phyloP scores from a whole-genome alignment of 2,888 invertebrate genomes.

The Phengaris arion region DNA sequence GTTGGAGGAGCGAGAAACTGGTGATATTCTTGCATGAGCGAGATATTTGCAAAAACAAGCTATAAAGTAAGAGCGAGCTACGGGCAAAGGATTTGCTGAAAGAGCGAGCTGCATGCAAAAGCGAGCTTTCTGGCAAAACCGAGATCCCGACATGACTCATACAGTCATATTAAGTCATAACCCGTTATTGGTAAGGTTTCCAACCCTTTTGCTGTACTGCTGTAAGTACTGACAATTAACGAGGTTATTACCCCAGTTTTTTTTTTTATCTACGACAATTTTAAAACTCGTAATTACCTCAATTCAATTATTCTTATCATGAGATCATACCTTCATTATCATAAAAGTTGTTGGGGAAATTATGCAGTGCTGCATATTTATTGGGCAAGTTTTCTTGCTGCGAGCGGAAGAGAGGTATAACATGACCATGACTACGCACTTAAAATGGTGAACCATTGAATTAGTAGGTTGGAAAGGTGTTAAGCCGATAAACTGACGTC shows the following conservation, averaged over 20 bases:
- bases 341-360: not conserved
- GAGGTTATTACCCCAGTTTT: not conserved
- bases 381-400: not conserved
- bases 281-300: not conserved
- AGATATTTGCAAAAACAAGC: too few relatives aligned
- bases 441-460: not conserved
- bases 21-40: too few relatives aligned
- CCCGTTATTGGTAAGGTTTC: too few relatives aligned
- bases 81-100: too few relatives aligned
- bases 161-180: too few relatives aligned
- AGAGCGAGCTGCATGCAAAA: too few relatives aligned
- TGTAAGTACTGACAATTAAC: not conserved
- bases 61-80: too few relatives aligned
- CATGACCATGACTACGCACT: not conserved
- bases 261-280: not conserved
- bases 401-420: not conserved
- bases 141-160: too few relatives aligned
- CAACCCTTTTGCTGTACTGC: too few relatives aligned
- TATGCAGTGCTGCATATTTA: not conserved
- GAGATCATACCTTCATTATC: not conserved
- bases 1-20: not conserved
- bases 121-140: too few relatives aligned
- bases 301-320: not conserved
- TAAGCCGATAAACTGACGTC: slow-evolving; percentile 3
- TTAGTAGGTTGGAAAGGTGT: not conserved